phyloP scores from a whole-genome alignment of 2,888 invertebrate species.

The Omphaloscelis lunosa region DNA sequence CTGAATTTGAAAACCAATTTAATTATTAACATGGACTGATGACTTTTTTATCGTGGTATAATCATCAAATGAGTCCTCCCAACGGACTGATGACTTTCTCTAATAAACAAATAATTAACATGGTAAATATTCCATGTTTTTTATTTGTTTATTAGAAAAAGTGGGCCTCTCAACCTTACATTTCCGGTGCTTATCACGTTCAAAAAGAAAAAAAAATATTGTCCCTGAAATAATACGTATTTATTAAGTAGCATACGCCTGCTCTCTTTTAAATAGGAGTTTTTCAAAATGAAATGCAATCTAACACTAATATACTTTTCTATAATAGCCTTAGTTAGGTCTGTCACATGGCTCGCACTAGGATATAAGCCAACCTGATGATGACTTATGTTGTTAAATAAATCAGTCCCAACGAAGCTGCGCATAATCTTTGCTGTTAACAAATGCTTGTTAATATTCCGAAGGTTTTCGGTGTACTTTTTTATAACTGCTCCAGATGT shows the following conservation, averaged over 20 bases:
- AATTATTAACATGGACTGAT: too few species aligned
- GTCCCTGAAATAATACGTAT: conserved; percentile 30
- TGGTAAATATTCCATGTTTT: too few species aligned
- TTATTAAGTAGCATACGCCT: conserved; percentile 15
- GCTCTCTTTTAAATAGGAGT: conserved; percentile 12
- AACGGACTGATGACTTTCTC: too few species aligned
- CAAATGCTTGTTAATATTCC: neutral
- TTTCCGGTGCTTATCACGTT: too few species aligned
- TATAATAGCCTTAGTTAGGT: neutral
- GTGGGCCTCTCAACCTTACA: too few species aligned
- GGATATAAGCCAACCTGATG: conserved; percentile 2
- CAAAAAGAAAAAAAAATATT: neutral
- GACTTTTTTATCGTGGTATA: too few species aligned
- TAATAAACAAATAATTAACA: too few species aligned
- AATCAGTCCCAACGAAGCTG: neutral
- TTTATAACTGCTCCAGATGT: neutral
- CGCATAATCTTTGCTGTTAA: neutral
- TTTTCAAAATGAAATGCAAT: conserved; percentile 32
- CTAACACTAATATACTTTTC: neutral
- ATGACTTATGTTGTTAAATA: neutral
- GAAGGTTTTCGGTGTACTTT: neutral
- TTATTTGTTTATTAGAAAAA: too few species aligned
- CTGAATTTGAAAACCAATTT: too few species aligned
- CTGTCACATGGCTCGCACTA: neutral
- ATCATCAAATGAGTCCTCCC: too few species aligned